phyloP scores from a whole-genome alignment of 2,888 invertebrate species.

The Pocota personata region DNA sequence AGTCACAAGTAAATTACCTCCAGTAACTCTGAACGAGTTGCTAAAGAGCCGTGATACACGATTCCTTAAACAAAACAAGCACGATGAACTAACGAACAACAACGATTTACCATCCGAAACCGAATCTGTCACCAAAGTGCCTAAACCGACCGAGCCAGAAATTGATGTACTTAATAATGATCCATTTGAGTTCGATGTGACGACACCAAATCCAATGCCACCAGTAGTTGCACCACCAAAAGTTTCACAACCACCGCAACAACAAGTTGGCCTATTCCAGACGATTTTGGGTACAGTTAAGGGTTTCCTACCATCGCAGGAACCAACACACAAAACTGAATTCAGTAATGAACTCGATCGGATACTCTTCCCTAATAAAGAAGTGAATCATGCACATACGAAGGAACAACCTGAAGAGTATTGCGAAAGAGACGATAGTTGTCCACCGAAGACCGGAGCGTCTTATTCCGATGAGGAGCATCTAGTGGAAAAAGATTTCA shows the following conservation, averaged over 20 bases:
- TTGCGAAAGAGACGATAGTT: constrained; percentile 76
- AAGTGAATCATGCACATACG: neutral
- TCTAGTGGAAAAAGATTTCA: constrained; percentile 76
- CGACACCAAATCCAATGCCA: constrained; percentile 41
- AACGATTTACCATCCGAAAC: neutral
- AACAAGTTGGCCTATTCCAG: constrained; percentile 77
- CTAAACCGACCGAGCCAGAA: constrained; percentile 21
- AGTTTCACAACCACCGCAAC: constrained; percentile 33
- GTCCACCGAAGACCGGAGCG: constrained; percentile 4
- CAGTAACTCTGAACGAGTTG: neutral
- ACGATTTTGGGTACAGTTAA: constrained; percentile 81
- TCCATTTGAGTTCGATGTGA: constrained; percentile 35
- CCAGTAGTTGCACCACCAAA: constrained; percentile 6
- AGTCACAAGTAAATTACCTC: constrained; percentile 6
- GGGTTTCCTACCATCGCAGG: constrained; percentile 76
- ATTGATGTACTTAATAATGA: neutral
- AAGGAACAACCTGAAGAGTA: constrained; percentile 67
- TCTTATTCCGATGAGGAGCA: constrained; percentile 49
- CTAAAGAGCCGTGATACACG: constrained; percentile 18
- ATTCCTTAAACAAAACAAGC: neutral
- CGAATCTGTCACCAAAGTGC: neutral
- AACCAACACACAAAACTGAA: constrained; percentile 29
- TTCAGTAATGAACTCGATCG: constrained; percentile 76
- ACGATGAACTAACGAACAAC: neutral
- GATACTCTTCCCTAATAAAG: constrained; percentile 76